Evolutionary conservation across 2,113 vertebrate genomes (phyloP), one percentile per base, ranked within the genome.

Genomic region (Mystacornis crossleyi): DNA sequence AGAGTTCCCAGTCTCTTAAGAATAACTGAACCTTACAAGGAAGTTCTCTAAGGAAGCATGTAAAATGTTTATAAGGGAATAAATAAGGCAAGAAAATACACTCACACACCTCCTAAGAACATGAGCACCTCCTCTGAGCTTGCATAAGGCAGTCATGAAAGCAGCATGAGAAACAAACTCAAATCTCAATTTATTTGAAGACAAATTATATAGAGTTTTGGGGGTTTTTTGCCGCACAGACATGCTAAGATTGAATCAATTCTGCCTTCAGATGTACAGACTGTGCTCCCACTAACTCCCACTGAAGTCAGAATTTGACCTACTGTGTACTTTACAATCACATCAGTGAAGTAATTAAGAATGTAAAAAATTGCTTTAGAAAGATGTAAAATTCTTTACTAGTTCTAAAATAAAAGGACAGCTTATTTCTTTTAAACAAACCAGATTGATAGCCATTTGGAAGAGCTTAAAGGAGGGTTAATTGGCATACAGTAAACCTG

Each of bases 251-350:
- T 42, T 77, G 62, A 96, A 91, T 88, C 66, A 82, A 81, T 91
- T 95, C 78, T 86, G 42, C 71, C 86, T 95, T 96, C 86, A 91
- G 33, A 79, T 73, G 69, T 85, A 87, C 61, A 95, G 65, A 58
- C 81, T 85, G 82, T 80, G 72, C 54, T 93, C 58, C 87, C 38
- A 91, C 69, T 74, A 87, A 82, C 91, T 96, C 81, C 87, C 48
- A 96, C 91, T 89, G 78, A 96, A 96, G 91, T 90, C 92, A 94
- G 66, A 87, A 77, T 81, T 67, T 96, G 92, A 96, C 90, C 90
- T 93, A 67, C 64, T 97, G 85, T 93, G 79, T 95, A 95, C 64
- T 93, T 95, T 88, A 94, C 36, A 71, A 88, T 96, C 82, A 94
- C 75, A 94, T 96, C 90, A 93, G n/a, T 81, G 55, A 94, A 94